phyloP scores from a whole-genome alignment of 2,888 invertebrate genomes.

The Cheilosia impressa region DNA sequence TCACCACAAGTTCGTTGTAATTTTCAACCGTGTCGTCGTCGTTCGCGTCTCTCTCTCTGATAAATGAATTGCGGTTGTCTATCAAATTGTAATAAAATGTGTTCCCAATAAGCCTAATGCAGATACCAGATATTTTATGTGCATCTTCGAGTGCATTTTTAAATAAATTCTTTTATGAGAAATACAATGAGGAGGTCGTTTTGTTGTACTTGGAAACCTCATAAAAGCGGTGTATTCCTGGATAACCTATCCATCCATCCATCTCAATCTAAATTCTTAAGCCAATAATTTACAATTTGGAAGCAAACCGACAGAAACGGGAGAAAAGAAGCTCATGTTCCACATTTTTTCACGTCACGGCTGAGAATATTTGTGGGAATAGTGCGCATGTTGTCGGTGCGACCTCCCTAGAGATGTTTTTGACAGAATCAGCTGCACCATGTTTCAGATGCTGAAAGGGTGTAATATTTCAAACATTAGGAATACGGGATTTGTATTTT shows the following conservation, averaged over 20 bases:
- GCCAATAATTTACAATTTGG: slow-evolving; percentile 64
- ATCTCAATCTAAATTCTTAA: slow-evolving; percentile 40
- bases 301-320: no score
- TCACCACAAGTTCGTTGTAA: slow-evolving; percentile 47
- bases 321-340: slow-evolving; percentile 53
- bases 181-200: slow-evolving; percentile 63
- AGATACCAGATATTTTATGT: slow-evolving; percentile 9
- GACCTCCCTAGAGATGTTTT: slow-evolving; percentile 59
- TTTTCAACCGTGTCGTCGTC: slow-evolving; percentile 33
- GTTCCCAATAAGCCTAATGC: slow-evolving; percentile 40
- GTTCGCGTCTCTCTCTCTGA: slow-evolving; percentile 18
- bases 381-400: not conserved
- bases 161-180: slow-evolving; percentile 31
- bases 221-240: slow-evolving; percentile 60
- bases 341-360: slow-evolving; percentile 29
- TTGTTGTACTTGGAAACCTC: slow-evolving; percentile 58
- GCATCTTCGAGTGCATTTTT: slow-evolving; percentile 18
- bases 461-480: slow-evolving; percentile 46
- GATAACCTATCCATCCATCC: slow-evolving; percentile 45
- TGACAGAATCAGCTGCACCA: slow-evolving; percentile 28
- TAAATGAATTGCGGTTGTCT: slow-evolving; percentile 63
- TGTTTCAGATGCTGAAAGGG: slow-evolving; percentile 37
- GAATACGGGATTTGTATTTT: slow-evolving; percentile 4
- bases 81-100: slow-evolving; percentile 65
- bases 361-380: slow-evolving; percentile 30